Base-by-base conservation (phyloP, 2,797 vertebrate genomes). In the Hoplostethus atlanticus region DNA sequence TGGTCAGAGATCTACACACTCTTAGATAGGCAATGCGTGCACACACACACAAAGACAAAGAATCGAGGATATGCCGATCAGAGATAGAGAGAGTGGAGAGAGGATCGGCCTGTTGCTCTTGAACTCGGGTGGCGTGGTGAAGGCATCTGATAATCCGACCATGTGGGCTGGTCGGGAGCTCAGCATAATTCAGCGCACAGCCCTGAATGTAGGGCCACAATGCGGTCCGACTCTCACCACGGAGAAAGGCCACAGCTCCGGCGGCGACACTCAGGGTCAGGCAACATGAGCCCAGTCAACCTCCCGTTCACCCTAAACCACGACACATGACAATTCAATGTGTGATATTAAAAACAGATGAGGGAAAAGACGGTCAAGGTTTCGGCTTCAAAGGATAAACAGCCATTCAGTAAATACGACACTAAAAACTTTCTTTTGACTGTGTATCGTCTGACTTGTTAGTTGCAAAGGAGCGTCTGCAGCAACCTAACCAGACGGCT, bases 91-190 rank as follows among this genome's bases (percentile, higher is more conserved):
- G 52, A 71, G 34, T 0, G 34, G 11, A 42, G 21, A 52, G 36
- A 63, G 40, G 52, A 17, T 13, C 36, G 9, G 67, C 60, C 53
- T 36, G 53, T 12, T 59, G 59, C 68, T 67, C 72, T 72, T 80
- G 78, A 72, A 64, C 68, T 62, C 28, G 31, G 17, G 68, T 60
- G 15, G 68, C 30, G 30, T n/a, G 38, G 73, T 73, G 16, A 64
- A 38, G 63, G 47, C 59, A 68, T 77, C 79, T 70, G 73, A 88
- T 80, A 71, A 79, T 64, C 34, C 50, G 10, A n/a, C 74, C 61
- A 36, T 60, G 66, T 65, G 75, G 64, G 73, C 44, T 28, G 71
- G 25, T 46, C 64, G 57, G 76, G 64, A 69, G 50, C 28, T 28
- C 28, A 28, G 28, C 44, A 56, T 64, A 6, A 64, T 48, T 64